Base-by-base conservation (phyloP, 53 echinoderm and acorn worm species). In the Echinarachnius parma region DNA sequence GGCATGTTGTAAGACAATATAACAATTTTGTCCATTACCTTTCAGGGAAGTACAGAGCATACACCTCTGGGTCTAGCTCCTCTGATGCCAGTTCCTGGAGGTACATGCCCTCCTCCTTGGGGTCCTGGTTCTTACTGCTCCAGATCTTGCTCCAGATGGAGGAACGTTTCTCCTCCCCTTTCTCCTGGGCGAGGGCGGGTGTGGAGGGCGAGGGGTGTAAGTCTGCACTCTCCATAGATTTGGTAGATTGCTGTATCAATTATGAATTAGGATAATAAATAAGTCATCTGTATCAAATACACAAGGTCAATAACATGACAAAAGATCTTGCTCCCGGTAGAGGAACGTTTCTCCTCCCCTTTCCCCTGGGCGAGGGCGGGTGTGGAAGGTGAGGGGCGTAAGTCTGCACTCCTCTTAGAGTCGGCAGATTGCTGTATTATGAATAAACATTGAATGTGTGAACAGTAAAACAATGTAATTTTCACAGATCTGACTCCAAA, bases 21-120 rank as follows among this genome's bases (percentile, higher is more conserved):
- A n/a, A n/a, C n/a, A n/a, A n/a, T n/a, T n/a, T n/a, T n/a, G n/a
- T n/a, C n/a, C n/a, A n/a, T 60, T 29, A 92, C 92, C 92, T 84
- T 34, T 84, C 92, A 28, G 92, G 92, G 48, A 98, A 91, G 79
- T 98, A 98, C 34, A 98, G 50, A 1, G 98, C 98, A 46, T 91
- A 91, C 36, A 96, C 91, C 48, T 96, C 98, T 4, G 98, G 98
- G 37, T 96, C 98, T 11, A 96, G 68, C 61, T 79, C 91, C 19
- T 96, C 98, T 1, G 85, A 87, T 4, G 91, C 88, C 26, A 96
- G 53, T 34, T 96, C 98, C 54, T 96, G 87, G 11, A 96, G 83
- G 60, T 98, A 98, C 84, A 98, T 98, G 4, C 96, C 96, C 27
- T 85, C 96, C 57, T 82, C 75, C 35, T 88, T 79, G 29, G 76